Conservation (phyloP, 2,797 vertebrate species). For the Moxostoma hubbsi region DNA sequence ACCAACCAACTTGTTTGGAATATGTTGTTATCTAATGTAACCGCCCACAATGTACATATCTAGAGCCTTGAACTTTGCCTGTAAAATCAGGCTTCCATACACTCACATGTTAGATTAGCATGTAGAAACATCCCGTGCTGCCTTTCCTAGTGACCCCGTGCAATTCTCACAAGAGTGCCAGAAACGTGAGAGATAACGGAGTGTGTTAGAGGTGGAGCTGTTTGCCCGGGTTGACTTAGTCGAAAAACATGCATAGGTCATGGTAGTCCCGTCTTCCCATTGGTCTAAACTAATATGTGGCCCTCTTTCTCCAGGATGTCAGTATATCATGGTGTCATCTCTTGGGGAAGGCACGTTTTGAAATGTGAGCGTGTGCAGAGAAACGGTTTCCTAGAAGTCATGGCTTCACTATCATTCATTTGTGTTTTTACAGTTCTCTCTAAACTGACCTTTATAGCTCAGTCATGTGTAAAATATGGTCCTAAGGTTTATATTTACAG, state of each 20-base stretch:
- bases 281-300: background rate
- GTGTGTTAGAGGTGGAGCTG: conserved; percentile 12
- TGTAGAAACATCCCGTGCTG: no score
- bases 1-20: no score
- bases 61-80: conserved; percentile 64
- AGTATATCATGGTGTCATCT: background rate
- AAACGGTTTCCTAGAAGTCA: conserved; percentile 1
- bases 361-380: conserved; percentile 2
- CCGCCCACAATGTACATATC: background rate
- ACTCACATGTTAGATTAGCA: background rate
- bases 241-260: conserved; percentile 31
- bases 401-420: background rate
- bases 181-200: conserved; percentile 35
- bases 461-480: background rate
- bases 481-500: conserved; percentile 7
- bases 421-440: background rate
- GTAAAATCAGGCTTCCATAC: background rate
- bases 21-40: background rate
- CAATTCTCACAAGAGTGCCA: conserved; percentile 1
- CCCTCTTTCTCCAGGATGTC: conserved; percentile 28
- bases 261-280: conserved; percentile 9
- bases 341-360: conserved; percentile 17
- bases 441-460: background rate
- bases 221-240: conserved; percentile 20
- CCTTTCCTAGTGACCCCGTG: background rate